Base-by-base conservation (phyloP, 2,888 invertebrate genomes). In the Pandemis heparana region DNA sequence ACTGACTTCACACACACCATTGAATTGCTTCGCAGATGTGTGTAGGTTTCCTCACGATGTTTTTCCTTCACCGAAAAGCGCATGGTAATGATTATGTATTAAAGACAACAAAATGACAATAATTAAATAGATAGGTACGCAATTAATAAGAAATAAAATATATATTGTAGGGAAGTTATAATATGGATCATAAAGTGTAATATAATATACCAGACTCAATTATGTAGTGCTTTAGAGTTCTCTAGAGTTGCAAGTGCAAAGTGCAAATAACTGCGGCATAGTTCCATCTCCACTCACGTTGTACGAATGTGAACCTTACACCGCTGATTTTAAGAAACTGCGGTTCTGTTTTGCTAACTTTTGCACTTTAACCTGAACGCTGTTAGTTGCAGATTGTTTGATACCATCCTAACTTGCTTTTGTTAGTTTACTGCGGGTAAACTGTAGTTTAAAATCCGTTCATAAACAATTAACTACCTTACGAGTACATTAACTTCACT, bases 381-480 rank as follows among this genome's bases (percentile, higher is more conserved):
- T 48, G 68, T 48, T 48, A 12, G 61, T 16, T 61, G 61, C 48
- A 69, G 56, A 56, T 56, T 56, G 56, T 56, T 56, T 23, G 23
- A 23, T 18, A 18, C 18, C 18, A 18, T 53, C 16, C 14, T 53
- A 53, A 53, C 53, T 53, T 18, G 48, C 14, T 16, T 16, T 9
- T 16, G 18, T 53, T 10, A 1, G 16, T 38, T 32, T 0, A 18
- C 51, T 53, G 51, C 9, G 56, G 56, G 12, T 23, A 12, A 23
- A 56, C 4, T 56, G 3, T 51, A n/a, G 16, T 18, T 53, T 8
- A 18, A 51, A 14, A 46, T 12, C 5, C 46, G 46, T 46, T 32
- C 23, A n/a, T n/a, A 32, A 32, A 32, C 23, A 32, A 32, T 32
- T 32, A 32, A 32, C 23, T 4, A 32, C 23, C 23, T 32, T 32